Evolutionary conservation across 2,888 invertebrate species (phyloP).

Genomic region (Arctia plantaginis): DNA sequence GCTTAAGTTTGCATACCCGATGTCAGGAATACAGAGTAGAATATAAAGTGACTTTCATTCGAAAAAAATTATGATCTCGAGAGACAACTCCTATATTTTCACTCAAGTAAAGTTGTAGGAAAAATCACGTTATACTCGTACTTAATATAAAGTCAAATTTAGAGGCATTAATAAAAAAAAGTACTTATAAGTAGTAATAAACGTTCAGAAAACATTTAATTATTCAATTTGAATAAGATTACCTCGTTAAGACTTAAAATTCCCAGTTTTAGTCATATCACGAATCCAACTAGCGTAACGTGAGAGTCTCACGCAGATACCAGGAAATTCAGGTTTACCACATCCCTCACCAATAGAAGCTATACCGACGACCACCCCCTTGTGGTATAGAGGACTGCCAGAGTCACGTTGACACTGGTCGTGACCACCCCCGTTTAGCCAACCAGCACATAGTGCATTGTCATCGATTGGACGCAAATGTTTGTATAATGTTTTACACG

Average conservation of each 20-base stretch:
- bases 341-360: constrained; percentile 3
- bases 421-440: background rate
- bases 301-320: constrained; percentile 7
- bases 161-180: background rate
- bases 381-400: constrained; percentile 15
- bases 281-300: constrained; percentile 1
- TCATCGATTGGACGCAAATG: background rate
- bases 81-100: too few species aligned
- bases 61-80: too few species aligned
- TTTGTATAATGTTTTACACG: background rate
- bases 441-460: background rate
- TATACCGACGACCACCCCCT: constrained; percentile 1
- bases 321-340: constrained; percentile 4
- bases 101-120: too few species aligned
- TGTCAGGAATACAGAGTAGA: too few species aligned
- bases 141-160: too few species aligned
- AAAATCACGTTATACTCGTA: too few species aligned
- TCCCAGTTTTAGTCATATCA: background rate
- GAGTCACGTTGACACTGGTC: constrained; percentile 14
- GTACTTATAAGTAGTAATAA: background rate
- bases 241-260: background rate
- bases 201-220: background rate
- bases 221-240: background rate
- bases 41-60: too few species aligned
- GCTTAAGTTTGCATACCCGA: too few species aligned